Evolutionary conservation across 2,797 vertebrate species (phyloP).

Genomic region (Pseudochirops corinnae): DNA sequence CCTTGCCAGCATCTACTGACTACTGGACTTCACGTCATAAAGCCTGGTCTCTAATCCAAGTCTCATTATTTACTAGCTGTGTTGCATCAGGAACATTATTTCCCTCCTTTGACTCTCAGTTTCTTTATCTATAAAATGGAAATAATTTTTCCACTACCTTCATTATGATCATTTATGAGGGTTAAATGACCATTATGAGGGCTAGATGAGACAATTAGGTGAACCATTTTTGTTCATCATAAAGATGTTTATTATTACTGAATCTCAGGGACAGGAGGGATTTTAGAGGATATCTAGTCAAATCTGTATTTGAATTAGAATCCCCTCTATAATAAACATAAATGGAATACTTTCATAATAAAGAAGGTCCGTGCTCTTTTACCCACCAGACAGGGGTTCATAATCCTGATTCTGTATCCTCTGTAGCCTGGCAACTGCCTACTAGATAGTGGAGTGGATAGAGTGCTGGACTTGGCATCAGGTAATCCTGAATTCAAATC

Average conservation of each 20-base stretch:
- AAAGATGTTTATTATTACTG: not conserved
- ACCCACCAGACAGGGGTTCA: not conserved
- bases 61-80: not conserved
- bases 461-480: not conserved
- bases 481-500: not conserved
- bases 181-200: not conserved
- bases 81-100: not conserved
- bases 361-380: not conserved
- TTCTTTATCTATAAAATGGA: not conserved
- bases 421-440: not conserved
- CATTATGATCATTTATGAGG: not conserved
- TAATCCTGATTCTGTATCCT: not conserved
- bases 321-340: not conserved
- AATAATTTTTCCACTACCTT: not conserved
- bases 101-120: not conserved
- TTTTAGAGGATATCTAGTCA: not conserved
- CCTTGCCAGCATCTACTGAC: not conserved
- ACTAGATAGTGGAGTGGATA: not conserved
- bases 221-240: not conserved
- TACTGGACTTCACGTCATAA: not conserved
- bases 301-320: not conserved
- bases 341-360: not conserved
- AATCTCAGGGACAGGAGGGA: not conserved
- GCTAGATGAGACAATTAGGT: not conserved
- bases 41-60: not conserved